Percentiles rank a stretch among this genome's conserved stretches.
Evolutionary conservation across 2,113 vertebrate species (phyloP).

Genomic region (Cricetomys ansorgei): DNA sequence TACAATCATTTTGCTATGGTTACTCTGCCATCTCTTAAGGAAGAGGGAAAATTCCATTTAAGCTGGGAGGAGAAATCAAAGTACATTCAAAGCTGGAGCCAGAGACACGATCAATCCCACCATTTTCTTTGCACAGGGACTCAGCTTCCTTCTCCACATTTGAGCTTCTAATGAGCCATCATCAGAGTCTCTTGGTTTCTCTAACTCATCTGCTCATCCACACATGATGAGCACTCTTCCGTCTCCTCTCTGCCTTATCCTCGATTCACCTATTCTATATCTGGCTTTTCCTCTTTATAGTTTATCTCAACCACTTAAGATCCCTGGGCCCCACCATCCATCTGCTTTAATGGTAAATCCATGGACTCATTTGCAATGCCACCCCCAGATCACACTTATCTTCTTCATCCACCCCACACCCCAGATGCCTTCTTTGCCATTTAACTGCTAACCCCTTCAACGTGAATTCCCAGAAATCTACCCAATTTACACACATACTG

Average conservation of each 20-base stretch:
- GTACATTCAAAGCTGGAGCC: neutral
- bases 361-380: neutral
- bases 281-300: slow-evolving; percentile 7
- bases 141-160: neutral
- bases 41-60: slow-evolving; percentile 71
- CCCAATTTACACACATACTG: neutral
- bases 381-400: neutral
- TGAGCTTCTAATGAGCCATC: neutral
- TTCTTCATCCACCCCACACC: neutral
- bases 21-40: slow-evolving; percentile 69
- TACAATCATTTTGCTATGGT: slow-evolving; percentile 67
- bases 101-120: neutral
- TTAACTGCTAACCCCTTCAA: neutral
- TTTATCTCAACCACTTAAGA: neutral
- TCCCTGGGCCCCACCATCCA: too few species aligned
- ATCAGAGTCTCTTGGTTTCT: slow-evolving; percentile 2
- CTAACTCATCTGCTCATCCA: neutral
- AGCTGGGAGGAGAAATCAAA: slow-evolving; percentile 60
- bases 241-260: neutral
- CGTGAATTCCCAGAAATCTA: neutral
- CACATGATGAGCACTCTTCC: neutral
- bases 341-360: neutral
- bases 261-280: neutral
- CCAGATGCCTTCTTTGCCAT: neutral
- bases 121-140: neutral